Percentiles rank a stretch among this genome's conserved stretches.
phyloP scores from a whole-genome alignment of 2,888 invertebrate genomes.

The Trissoscelio sp. region DNA sequence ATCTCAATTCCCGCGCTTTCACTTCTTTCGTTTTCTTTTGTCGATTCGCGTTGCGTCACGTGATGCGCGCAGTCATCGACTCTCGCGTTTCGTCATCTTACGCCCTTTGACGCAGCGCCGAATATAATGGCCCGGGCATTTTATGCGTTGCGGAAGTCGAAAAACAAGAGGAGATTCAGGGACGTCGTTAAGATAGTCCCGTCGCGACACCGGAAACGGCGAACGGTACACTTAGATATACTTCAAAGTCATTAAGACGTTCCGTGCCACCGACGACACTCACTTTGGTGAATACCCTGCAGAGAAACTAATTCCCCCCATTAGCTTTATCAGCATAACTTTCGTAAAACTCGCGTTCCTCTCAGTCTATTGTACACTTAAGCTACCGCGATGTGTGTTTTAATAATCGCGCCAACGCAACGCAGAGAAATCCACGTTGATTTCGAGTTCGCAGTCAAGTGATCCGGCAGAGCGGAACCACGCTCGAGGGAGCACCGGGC shows the following conservation, averaged over 20 bases:
- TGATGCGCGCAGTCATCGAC: not conserved
- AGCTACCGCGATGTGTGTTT: no score
- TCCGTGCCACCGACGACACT: conserved; percentile 49
- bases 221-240: conserved; percentile 56
- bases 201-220: conserved; percentile 71
- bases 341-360: not conserved
- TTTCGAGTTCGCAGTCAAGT: no score
- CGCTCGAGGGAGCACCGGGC: conserved; percentile 79
- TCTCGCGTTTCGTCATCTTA: conserved; percentile 31
- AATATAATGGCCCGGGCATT: conserved; percentile 52
- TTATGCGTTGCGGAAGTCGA: conserved; percentile 79
- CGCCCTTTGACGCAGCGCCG: conserved; percentile 34
- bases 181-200: conserved; percentile 74
- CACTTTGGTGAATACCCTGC: conserved; percentile 30
- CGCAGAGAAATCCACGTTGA: no score
- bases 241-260: conserved; percentile 73
- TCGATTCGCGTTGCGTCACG: conserved; percentile 45
- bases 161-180: conserved; percentile 74
- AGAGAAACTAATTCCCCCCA: not conserved
- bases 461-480: conserved; percentile 76
- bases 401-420: not conserved
- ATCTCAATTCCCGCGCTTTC: conserved; percentile 60
- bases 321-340: not conserved
- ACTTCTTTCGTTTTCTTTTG: conserved; percentile 45
- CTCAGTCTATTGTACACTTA: no score